Conservation (phyloP, 1,140 invertebrate species). For the Amyelois transitella region DNA sequence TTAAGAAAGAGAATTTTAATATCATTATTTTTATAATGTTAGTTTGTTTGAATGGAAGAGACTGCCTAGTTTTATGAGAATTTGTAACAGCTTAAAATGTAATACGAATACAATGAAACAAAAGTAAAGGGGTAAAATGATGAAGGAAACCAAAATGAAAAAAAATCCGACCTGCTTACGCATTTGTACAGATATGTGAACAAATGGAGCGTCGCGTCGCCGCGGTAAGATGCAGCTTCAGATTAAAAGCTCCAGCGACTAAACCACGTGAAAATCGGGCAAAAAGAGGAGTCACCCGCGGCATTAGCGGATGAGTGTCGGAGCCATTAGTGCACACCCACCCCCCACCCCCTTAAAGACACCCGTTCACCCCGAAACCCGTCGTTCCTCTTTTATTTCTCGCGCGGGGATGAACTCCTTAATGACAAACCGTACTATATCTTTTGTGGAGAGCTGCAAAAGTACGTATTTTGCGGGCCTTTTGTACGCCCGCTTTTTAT, state of each 20-base stretch:
- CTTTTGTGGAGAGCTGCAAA: constrained; percentile 69
- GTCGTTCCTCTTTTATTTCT: constrained; percentile 71
- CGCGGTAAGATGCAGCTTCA: constrained; percentile 62
- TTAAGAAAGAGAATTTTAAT: too few relatives aligned
- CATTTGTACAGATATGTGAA: constrained; percentile 18
- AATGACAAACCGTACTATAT: constrained; percentile 74
- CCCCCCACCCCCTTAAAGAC: constrained; percentile 14
- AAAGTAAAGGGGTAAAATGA: too few relatives aligned
- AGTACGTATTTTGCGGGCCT: constrained; percentile 72
- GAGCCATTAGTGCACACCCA: constrained; percentile 63
- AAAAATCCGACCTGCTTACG: not conserved
- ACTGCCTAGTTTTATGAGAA: too few relatives aligned
- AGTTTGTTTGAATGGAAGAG: too few relatives aligned
- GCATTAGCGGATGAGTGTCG: constrained; percentile 73
- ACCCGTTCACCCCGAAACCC: constrained; percentile 37
- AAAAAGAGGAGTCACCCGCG: constrained; percentile 72
- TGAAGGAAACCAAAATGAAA: not conserved
- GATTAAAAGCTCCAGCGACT: constrained; percentile 71
- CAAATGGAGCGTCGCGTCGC: constrained; percentile 63
- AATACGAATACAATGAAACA: too few relatives aligned
- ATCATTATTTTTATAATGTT: too few relatives aligned
- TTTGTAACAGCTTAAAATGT: too few relatives aligned
- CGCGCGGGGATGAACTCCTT: constrained; percentile 73
- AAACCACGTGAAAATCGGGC: constrained; percentile 71
- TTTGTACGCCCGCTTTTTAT: constrained; percentile 69